phyloP scores from a whole-genome alignment of 2,113 vertebrate genomes.

The Chrysemys picta region DNA sequence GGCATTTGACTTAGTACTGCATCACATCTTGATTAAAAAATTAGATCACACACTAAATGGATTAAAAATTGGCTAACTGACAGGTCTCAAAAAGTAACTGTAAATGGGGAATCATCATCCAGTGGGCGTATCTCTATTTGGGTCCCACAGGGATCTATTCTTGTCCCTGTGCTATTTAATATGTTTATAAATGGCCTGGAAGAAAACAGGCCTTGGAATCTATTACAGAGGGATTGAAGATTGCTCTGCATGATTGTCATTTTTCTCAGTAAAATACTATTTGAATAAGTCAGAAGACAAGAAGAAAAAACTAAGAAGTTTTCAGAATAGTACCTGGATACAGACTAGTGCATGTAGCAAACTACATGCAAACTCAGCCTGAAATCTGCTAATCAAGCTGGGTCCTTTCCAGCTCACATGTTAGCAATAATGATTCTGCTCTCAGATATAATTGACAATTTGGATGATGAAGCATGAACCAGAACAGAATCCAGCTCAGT shows the following conservation, averaged over 20 bases:
- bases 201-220: not conserved
- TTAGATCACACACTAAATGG: too few relatives aligned
- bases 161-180: too few relatives aligned
- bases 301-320: not conserved
- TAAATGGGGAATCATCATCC: too few relatives aligned
- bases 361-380: slow-evolving; percentile 32
- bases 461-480: not conserved
- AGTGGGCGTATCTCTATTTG: too few relatives aligned
- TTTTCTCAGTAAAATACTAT: not conserved
- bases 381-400: slow-evolving; percentile 47
- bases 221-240: not conserved
- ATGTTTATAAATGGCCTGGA: too few relatives aligned
- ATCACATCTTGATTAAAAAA: too few relatives aligned
- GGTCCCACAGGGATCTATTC: too few relatives aligned
- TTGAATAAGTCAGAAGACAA: not conserved
- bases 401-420: slow-evolving; percentile 20
- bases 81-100: too few relatives aligned
- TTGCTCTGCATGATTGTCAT: not conserved
- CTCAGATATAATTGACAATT: slow-evolving; percentile 25
- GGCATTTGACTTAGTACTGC: too few relatives aligned
- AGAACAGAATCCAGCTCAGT: not conserved
- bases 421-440: not conserved
- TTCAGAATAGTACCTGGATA: not conserved
- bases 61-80: too few relatives aligned
- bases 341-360: not conserved